A percentile compares a stretch with the other conserved stretches of the same genome.
These are phyloP conservation scores for Eurois occulta DNA, from an alignment of 2,888 invertebrate genomes.

Conservation along the genomic window DNA sequence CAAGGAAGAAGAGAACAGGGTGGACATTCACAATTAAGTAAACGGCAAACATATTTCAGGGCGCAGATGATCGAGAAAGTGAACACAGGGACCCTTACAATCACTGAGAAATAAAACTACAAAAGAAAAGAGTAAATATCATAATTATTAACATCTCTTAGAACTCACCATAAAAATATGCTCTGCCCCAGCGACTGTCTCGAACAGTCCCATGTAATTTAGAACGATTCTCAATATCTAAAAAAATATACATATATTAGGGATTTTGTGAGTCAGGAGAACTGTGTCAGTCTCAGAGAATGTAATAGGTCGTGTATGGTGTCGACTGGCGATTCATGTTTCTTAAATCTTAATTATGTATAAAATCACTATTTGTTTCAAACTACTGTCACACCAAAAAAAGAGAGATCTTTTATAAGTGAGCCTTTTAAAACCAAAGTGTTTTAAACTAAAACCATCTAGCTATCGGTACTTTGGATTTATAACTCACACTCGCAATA, in stretches of 20 bases:
- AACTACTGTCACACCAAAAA: background rate
- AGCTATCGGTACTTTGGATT: background rate
- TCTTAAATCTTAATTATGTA: too few relatives aligned
- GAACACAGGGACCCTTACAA: background rate
- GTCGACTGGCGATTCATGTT: too few relatives aligned
- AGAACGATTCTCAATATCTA: background rate
- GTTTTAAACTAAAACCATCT: background rate
- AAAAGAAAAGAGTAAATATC: background rate
- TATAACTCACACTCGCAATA: background rate
- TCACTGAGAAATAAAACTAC: background rate
- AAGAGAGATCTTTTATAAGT: background rate
- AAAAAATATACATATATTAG: background rate
- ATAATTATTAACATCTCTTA: background rate
- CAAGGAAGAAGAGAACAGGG: background rate
- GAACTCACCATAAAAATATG: conserved; percentile 5
- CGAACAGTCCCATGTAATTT: background rate
- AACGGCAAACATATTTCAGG: background rate
- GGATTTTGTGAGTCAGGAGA: background rate
- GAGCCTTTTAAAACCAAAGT: background rate
- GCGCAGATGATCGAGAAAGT: background rate
- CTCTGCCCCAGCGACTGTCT: background rate
- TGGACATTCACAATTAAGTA: background rate
- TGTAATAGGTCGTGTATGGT: too few relatives aligned
- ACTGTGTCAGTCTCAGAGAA: background rate
- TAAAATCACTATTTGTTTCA: background rate